Percentiles rank a stretch among this genome's conserved stretches.
These are phyloP conservation scores for Avahi laniger DNA, from an alignment of 2,797 vertebrate species.

Conservation along the genomic window DNA sequence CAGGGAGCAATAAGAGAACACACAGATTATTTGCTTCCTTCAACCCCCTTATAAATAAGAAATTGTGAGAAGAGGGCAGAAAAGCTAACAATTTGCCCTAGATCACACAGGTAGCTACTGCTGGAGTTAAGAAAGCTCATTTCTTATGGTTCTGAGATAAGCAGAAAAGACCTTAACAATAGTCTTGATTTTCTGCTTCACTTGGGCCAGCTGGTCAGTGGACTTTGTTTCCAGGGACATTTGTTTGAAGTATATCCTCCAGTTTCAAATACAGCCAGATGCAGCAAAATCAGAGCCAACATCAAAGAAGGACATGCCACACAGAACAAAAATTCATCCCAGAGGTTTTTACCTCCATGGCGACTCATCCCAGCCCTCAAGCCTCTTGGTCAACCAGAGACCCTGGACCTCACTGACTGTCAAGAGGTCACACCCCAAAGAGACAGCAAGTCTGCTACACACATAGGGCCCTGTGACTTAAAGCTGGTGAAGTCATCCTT, in stretches of 20 bases:
- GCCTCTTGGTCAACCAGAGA: constrained; percentile 40
- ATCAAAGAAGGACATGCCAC: constrained; percentile 35
- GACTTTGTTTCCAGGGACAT: not conserved
- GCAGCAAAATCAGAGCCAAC: constrained; percentile 58
- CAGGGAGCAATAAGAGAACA: not conserved
- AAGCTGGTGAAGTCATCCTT: constrained; percentile 20
- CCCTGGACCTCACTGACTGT: not conserved
- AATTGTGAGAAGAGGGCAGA: not conserved
- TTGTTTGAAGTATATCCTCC: constrained; percentile 37
- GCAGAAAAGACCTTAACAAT: not conserved
- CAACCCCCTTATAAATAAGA: not conserved
- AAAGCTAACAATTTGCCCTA: not conserved
- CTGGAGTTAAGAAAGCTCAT: not conserved
- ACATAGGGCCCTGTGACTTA: constrained; percentile 20
- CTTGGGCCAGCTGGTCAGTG: not conserved
- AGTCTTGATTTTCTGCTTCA: not conserved
- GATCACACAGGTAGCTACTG: not conserved
- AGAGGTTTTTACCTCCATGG: constrained; percentile 20
- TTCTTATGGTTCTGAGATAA: not conserved
- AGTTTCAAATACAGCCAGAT: constrained; percentile 45
- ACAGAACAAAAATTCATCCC: constrained; percentile 17
- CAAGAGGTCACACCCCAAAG: constrained; percentile 21
- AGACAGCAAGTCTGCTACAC: not conserved
- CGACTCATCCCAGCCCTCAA: not conserved
- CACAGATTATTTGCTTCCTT: not conserved